phyloP scores from a whole-genome alignment of 2,888 invertebrate genomes.

The Clepsis dumicolana region DNA sequence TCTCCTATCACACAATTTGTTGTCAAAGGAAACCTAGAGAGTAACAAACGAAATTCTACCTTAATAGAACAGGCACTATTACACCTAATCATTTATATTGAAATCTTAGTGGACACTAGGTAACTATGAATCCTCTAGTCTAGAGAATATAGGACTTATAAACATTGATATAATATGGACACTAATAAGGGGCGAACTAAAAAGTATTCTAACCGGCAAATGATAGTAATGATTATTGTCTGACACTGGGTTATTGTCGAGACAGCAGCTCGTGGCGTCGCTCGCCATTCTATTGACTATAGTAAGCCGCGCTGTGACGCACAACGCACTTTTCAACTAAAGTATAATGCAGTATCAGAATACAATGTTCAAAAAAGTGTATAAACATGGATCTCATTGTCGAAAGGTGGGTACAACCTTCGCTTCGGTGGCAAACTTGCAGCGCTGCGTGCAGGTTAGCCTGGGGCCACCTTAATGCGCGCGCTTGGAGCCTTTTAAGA shows the following conservation, averaged over 20 bases:
- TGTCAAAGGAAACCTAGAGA: conserved; percentile 25
- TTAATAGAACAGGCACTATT: conserved; percentile 37
- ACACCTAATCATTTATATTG: conserved; percentile 36
- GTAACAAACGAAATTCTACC: conserved; percentile 24
- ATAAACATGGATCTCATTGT: background rate
- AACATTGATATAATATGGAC: conserved; percentile 43
- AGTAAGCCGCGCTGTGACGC: conserved; percentile 51
- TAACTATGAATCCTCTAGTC: conserved; percentile 34
- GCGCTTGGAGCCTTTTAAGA: too few relatives aligned
- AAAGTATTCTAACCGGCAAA: conserved; percentile 74
- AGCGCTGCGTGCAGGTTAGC: too few relatives aligned
- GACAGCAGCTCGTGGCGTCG: conserved; percentile 81
- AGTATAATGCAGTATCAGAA: background rate
- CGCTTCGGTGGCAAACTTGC: too few relatives aligned
- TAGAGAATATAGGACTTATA: conserved; percentile 34
- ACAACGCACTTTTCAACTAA: too few relatives aligned
- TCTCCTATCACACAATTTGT: too few relatives aligned
- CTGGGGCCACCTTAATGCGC: too few relatives aligned
- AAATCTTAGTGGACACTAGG: conserved; percentile 34
- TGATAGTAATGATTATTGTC: conserved; percentile 83
- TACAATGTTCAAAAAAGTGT: background rate
- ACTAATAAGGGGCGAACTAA: conserved; percentile 57
- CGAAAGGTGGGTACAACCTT: background rate
- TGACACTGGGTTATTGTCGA: conserved; percentile 86
- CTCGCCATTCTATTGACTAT: conserved; percentile 75